Evolutionary conservation across 2,113 vertebrate genomes (phyloP).

Genomic region (Spheniscus mendiculus): DNA sequence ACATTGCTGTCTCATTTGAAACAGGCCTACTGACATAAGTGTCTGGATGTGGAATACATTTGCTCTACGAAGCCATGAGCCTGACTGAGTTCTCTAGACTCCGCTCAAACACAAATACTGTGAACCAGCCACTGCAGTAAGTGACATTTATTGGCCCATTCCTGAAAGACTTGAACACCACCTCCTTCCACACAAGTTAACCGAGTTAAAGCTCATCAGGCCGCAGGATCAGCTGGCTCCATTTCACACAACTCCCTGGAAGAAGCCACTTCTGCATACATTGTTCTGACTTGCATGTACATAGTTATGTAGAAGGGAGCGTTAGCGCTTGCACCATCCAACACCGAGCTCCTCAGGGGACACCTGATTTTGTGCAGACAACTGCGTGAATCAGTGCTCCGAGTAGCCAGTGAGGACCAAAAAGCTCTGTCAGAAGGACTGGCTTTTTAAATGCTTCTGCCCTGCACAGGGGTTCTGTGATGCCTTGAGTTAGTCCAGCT

Average conservation of each 20-base stretch:
- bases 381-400: fast-evolving
- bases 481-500: background rate
- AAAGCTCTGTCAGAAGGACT: background rate
- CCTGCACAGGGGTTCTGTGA: background rate
- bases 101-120: background rate
- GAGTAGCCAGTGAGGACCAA: background rate
- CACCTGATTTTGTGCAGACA: background rate
- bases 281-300: background rate
- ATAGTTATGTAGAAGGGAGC: background rate
- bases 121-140: background rate
- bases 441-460: background rate
- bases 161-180: background rate
- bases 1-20: background rate
- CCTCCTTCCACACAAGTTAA: background rate
- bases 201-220: background rate
- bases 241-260: background rate
- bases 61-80: background rate
- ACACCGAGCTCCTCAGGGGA: background rate
- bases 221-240: background rate
- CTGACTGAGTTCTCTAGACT: background rate
- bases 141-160: background rate
- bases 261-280: background rate
- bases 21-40: background rate
- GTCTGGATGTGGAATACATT: background rate
- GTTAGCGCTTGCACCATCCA: background rate